These are phyloP conservation scores for Macrobrachium rosenbergii DNA, from an alignment of 1,140 invertebrate genomes.

Conservation along the genomic window DNA sequence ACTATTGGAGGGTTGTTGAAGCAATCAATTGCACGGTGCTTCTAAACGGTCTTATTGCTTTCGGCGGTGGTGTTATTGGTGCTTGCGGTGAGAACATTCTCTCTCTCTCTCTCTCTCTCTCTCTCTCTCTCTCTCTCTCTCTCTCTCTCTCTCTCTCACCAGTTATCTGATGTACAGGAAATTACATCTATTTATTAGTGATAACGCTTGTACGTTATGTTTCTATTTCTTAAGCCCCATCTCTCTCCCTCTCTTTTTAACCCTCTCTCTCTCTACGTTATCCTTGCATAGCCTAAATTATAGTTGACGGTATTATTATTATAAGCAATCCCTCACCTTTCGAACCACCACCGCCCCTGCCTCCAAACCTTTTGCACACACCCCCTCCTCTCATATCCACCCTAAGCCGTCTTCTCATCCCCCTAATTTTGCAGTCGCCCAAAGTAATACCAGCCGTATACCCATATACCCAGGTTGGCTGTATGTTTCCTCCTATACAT, in stretches of 20 bases:
- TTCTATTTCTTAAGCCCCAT: background rate
- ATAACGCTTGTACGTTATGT: background rate
- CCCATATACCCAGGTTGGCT: too few relatives aligned
- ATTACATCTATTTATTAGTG: background rate
- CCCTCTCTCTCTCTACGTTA: too few relatives aligned
- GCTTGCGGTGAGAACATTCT: background rate
- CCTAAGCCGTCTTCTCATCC: background rate
- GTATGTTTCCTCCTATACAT: too few relatives aligned
- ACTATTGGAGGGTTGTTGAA: too few relatives aligned
- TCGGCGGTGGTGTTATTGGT: background rate
- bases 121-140: slow-evolving; percentile 14
- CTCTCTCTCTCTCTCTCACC: background rate
- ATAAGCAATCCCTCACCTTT: background rate
- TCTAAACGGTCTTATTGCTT: background rate
- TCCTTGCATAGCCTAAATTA: background rate
- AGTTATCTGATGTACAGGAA: background rate
- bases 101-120: slow-evolving; percentile 14
- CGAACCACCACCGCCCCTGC: background rate
- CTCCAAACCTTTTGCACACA: background rate
- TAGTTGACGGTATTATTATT: background rate
- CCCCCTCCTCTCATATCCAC: background rate
- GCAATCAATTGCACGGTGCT: background rate
- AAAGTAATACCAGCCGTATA: too few relatives aligned
- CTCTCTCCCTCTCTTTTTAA: too few relatives aligned
- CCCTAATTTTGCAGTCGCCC: too few relatives aligned